Percentiles rank a stretch among this genome's conserved stretches.
phyloP scores from a whole-genome alignment of 2,797 vertebrate genomes.

The Cichlasoma orientale region DNA sequence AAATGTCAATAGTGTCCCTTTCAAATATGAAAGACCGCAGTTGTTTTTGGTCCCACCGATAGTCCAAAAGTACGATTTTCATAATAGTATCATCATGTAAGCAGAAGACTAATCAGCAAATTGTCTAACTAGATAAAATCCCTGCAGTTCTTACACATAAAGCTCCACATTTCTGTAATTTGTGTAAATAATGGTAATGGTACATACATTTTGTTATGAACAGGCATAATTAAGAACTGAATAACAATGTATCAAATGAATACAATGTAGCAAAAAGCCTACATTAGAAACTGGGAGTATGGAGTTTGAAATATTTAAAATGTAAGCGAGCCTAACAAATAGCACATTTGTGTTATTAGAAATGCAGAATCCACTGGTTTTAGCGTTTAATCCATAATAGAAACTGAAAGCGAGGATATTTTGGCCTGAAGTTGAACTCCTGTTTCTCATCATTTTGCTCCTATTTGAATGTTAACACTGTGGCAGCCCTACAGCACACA shows the following conservation, averaged over 20 bases:
- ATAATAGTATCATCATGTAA: no score
- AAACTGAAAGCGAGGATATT: neutral
- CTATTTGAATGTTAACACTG: neutral
- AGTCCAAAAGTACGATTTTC: no score
- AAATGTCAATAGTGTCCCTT: no score
- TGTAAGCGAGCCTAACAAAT: neutral
- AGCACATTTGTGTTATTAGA: neutral
- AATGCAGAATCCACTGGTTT: neutral
- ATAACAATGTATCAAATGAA: rapidly evolving
- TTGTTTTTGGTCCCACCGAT: no score
- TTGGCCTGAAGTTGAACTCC: neutral
- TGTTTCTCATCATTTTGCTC: neutral
- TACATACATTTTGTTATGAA: neutral
- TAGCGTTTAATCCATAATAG: neutral
- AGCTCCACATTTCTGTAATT: neutral
- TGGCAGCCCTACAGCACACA: neutral
- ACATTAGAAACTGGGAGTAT: neutral
- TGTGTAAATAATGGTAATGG: neutral
- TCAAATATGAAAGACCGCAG: no score
- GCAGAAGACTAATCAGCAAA: no score
- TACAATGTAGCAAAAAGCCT: neutral
- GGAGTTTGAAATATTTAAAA: neutral
- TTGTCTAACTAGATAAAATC: no score
- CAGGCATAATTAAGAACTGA: neutral
- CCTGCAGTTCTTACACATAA: rapidly evolving